Evolutionary conservation across 2,797 vertebrate genomes (phyloP), one percentile per base, ranked within the genome.

Genomic region (Acrossocheilus wenchowensis): DNA sequence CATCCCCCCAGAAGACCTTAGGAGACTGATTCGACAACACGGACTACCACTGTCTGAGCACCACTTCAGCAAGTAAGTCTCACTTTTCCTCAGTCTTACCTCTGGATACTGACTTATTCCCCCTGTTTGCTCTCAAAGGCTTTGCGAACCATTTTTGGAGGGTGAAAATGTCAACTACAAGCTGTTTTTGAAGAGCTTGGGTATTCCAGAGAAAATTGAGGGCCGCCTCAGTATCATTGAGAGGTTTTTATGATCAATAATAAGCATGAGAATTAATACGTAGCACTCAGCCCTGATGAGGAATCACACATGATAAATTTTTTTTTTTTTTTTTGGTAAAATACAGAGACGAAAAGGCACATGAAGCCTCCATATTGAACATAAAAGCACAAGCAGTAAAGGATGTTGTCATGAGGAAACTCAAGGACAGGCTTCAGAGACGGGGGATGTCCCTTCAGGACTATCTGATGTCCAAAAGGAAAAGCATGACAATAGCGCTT

Each of bases 141-240:
- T 97, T 57, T 94, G 90, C 85, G 90, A 92, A 87, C 92, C 92
- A 85, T 95, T 93, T 86, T 90, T 92, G 73, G 90, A 93, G 62
- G 85, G 91, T 34, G 92, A 92, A 78, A 88, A 87, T 81, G 90
- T 96, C 81, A 89, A 93, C 77, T 95, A 96, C 86, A 93, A 89
- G 87, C 90, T 90, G 75, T 91, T 96, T 85, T 86, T 96, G 71
- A 90, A 81, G 23, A 90, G 84, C 85, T 78, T 96, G 12, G 95
- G 95, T 79, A 86, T 93, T 36, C 43, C 69, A 86, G 19, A 90
- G 87, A 64, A 41, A 84, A 30, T 39, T 52, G 82, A 78, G 19
- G 43, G 72, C 12, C 75, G 6, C 82, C 92, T 72, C 82, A 43
- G 23, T 34, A 48, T 45, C 45, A 85, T 82, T 86, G 90, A 91